Evolutionary conservation across 1,140 invertebrate species (phyloP).

Genomic region (Tenebrio molitor): DNA sequence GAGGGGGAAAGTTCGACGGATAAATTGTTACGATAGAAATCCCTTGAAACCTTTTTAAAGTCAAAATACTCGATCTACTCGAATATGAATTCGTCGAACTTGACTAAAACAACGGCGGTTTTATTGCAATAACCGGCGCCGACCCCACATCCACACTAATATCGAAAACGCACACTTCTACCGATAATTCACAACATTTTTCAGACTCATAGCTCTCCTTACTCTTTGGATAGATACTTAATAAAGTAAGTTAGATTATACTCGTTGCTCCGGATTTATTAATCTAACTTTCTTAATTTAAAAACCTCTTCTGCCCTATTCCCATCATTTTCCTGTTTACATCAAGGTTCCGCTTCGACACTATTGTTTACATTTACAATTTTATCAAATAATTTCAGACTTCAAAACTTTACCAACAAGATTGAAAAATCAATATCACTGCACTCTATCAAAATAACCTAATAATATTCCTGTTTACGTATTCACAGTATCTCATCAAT

Average conservation of each 20-base stretch:
- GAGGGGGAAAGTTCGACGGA: slow-evolving; percentile 27
- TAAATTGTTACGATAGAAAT: slow-evolving; percentile 35
- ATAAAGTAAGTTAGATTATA: slow-evolving; percentile 37
- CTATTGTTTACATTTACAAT: slow-evolving; percentile 31
- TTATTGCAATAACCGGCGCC: slow-evolving; percentile 43
- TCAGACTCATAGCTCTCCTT: slow-evolving; percentile 30
- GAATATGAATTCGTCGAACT: slow-evolving; percentile 42
- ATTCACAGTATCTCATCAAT: too few relatives aligned
- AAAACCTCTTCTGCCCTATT: slow-evolving; percentile 16
- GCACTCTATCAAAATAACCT: too few relatives aligned
- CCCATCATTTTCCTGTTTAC: slow-evolving; percentile 8
- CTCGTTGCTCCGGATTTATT: slow-evolving; percentile 33
- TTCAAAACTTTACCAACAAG: neutral
- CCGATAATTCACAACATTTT: slow-evolving; percentile 12
- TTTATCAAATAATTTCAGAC: neutral
- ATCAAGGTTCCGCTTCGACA: neutral
- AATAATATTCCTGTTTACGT: too few relatives aligned
- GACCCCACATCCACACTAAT: slow-evolving; percentile 36
- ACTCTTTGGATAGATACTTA: slow-evolving; percentile 31
- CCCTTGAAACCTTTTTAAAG: slow-evolving; percentile 42
- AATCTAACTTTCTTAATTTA: slow-evolving; percentile 40
- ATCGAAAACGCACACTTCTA: slow-evolving; percentile 38
- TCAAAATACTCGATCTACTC: slow-evolving; percentile 45
- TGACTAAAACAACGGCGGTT: slow-evolving; percentile 44
- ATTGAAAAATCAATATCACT: too few relatives aligned